Percentiles rank a stretch among this genome's conserved stretches.
phyloP scores from a whole-genome alignment of 2,113 vertebrate genomes.

The Rhombomys opimus region DNA sequence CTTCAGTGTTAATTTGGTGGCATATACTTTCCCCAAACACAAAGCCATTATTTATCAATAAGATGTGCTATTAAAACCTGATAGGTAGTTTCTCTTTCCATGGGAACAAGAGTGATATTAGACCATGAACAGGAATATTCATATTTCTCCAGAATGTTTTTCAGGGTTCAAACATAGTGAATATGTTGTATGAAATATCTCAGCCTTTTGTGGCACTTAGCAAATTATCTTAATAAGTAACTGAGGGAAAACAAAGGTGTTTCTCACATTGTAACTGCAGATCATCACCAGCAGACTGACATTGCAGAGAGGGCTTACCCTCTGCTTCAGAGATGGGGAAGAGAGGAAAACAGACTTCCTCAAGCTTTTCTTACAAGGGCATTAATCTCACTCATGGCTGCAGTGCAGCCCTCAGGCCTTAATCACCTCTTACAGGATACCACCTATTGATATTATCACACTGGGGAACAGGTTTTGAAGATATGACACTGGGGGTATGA shows the following conservation, averaged over 20 bases:
- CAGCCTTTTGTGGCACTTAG: neutral
- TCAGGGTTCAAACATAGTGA: neutral
- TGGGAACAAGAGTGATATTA: neutral
- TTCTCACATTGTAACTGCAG: neutral
- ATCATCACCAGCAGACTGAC: neutral
- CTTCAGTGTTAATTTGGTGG: neutral
- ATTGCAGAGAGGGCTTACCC: neutral
- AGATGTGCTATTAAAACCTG: neutral
- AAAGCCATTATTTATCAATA: neutral
- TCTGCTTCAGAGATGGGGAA: neutral
- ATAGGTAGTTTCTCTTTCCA: neutral
- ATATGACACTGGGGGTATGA: neutral
- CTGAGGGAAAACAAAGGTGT: neutral
- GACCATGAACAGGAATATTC: neutral
- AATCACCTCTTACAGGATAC: neutral
- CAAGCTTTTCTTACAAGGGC: neutral
- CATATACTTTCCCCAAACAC: neutral
- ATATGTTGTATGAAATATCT: neutral
- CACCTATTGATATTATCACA: neutral
- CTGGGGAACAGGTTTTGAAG: neutral
- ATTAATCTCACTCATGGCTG: neutral
- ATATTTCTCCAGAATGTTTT: neutral
- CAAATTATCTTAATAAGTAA: neutral
- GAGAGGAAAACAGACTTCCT: neutral
- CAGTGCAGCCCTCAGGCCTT: neutral